Conservation (phyloP, 2,113 vertebrate species). For the Rhinoptilus africanus region DNA sequence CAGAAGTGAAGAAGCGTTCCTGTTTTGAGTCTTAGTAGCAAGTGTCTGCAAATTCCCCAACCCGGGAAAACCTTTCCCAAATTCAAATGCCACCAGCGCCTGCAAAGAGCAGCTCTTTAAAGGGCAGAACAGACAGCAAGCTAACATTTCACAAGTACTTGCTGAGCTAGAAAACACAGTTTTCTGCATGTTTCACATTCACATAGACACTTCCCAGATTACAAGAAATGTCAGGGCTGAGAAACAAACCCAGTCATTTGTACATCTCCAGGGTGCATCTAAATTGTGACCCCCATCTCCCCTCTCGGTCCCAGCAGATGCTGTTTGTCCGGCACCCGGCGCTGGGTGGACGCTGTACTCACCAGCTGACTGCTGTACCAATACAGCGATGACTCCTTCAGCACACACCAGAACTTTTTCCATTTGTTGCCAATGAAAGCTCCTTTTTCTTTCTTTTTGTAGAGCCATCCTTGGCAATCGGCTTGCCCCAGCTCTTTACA, state of each 20-base stretch:
- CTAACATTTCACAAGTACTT: not conserved
- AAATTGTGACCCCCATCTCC: not conserved
- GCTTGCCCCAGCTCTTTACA: constrained; percentile 92
- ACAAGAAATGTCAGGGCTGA: not conserved
- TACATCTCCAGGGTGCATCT: not conserved
- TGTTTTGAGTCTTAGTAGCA: not conserved
- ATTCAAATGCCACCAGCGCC: not conserved
- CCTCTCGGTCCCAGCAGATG: not conserved
- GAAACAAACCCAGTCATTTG: not conserved
- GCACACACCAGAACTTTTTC: constrained; percentile 98
- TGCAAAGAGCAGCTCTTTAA: not conserved
- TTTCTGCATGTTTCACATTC: not conserved
- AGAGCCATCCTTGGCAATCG: constrained; percentile 95
- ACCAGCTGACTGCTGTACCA: constrained; percentile 93
- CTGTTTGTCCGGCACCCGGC: not conserved
- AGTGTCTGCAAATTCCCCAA: not conserved
- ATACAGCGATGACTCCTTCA: constrained; percentile 90
- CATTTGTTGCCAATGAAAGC: constrained; percentile 94
- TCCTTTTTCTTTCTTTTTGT: constrained; percentile 92
- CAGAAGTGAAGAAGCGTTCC: not conserved
- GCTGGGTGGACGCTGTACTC: constrained; percentile 58
- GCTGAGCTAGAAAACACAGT: not conserved
- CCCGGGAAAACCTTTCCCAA: not conserved
- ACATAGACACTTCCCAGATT: not conserved
- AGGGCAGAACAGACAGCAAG: not conserved